A percentile compares a stretch with the other conserved stretches of the same genome.
phyloP scores from a whole-genome alignment of 2,113 vertebrate species.

The Electrona antarctica region DNA sequence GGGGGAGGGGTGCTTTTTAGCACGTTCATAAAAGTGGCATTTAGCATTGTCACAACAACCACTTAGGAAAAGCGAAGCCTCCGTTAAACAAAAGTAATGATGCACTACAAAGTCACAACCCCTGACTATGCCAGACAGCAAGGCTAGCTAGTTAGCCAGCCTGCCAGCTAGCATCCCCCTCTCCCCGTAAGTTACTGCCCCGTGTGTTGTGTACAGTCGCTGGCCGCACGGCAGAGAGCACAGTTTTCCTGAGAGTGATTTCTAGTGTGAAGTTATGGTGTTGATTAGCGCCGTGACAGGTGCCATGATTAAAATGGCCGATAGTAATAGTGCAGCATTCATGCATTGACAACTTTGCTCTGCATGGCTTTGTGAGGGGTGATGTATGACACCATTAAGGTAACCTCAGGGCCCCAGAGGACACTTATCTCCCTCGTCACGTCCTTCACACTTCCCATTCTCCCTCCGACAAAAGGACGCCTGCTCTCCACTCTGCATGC shows the following conservation, averaged over 20 bases:
- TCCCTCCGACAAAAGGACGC: conserved; percentile 75
- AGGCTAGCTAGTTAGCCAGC: background rate
- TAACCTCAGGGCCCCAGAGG: conserved; percentile 81
- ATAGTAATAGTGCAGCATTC: conserved; percentile 83
- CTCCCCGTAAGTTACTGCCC: conserved; percentile 51
- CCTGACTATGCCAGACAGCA: conserved; percentile 25
- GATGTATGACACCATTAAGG: conserved; percentile 84
- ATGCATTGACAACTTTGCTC: conserved; percentile 83
- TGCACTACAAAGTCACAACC: conserved; percentile 74
- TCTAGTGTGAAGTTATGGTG: conserved; percentile 80
- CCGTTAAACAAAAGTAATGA: conserved; percentile 75
- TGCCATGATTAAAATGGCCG: conserved; percentile 82
- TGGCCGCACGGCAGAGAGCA: conserved; percentile 47
- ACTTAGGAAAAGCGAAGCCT: conserved; percentile 72
- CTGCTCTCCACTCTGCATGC: conserved; percentile 71
- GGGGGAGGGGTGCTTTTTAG: conserved; percentile 62
- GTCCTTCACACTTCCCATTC: conserved; percentile 81
- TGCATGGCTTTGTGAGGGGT: conserved; percentile 80
- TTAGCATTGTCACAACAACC: conserved; percentile 82
- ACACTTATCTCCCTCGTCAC: conserved; percentile 80
- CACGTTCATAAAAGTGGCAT: conserved; percentile 77
- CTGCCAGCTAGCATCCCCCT: conserved; percentile 18
- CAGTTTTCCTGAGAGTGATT: conserved; percentile 70
- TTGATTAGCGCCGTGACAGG: conserved; percentile 81
- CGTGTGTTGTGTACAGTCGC: conserved; percentile 54